Conservation (phyloP, 1,140 invertebrate species). For the Drosophila guanche region DNA sequence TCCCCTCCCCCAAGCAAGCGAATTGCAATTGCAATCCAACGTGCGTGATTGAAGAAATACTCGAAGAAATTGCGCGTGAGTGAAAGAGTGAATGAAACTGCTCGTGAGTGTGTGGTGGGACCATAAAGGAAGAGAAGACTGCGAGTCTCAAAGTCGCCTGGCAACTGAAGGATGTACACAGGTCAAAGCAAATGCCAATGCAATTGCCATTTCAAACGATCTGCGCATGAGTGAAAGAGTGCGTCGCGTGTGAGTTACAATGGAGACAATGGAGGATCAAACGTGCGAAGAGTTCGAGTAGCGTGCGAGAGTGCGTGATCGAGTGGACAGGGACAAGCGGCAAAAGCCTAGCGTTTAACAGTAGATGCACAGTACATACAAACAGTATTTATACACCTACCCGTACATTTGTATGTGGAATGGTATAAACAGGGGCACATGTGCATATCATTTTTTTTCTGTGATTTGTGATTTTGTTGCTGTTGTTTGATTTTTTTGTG, state of each 20-base stretch:
- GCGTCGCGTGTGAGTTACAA: background rate
- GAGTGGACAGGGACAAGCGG: no score
- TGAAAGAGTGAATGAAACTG: constrained; percentile 2
- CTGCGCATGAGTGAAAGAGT: no score
- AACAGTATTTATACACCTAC: background rate
- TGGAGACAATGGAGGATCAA: background rate
- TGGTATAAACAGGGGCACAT: constrained; percentile 15
- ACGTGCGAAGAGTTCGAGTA: no score
- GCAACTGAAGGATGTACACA: no score
- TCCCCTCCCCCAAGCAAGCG: background rate
- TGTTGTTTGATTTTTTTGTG: constrained; percentile 37
- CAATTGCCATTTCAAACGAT: no score
- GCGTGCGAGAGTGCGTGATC: background rate
- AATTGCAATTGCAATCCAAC: constrained; percentile 2
- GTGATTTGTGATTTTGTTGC: constrained; percentile 16
- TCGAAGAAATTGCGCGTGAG: background rate
- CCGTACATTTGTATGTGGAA: constrained; percentile 14
- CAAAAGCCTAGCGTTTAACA: no score
- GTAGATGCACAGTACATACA: no score
- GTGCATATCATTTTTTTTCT: constrained; percentile 38
- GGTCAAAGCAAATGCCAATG: background rate
- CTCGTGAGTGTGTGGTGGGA: background rate
- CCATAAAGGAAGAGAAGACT: background rate
- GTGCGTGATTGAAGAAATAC: background rate
- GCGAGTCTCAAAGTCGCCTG: background rate